phyloP scores from a whole-genome alignment of 2,797 vertebrate genomes.

The Parauchenoglanis ngamensis region DNA sequence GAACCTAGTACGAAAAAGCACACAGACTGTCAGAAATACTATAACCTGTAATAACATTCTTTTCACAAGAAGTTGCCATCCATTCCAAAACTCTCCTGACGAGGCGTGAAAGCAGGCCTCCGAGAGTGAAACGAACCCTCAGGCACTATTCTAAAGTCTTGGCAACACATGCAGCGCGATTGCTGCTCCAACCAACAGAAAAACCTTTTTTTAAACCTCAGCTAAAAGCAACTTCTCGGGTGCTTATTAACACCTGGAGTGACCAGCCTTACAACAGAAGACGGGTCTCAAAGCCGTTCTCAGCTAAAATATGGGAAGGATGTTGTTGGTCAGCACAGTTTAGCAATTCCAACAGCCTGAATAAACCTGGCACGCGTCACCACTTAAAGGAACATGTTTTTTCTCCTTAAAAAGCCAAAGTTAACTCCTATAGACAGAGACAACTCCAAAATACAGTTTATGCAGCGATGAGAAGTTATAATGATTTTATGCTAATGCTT shows the following conservation, averaged over 20 bases:
- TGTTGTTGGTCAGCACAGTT: neutral
- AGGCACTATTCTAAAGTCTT: neutral
- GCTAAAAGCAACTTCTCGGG: neutral
- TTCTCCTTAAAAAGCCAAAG: neutral
- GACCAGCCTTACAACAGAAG: neutral
- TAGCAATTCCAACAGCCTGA: too few relatives aligned
- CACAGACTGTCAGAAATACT: neutral
- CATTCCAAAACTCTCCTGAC: neutral
- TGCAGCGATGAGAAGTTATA: neutral
- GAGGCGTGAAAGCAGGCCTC: neutral
- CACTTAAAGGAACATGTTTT: neutral
- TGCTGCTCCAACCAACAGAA: neutral
- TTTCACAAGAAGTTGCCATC: neutral
- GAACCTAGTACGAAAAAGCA: neutral
- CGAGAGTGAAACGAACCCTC: neutral
- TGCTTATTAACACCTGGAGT: neutral
- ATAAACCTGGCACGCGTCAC: neutral
- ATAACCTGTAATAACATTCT: neutral
- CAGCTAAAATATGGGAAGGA: neutral
- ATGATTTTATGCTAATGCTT: slow-evolving; percentile 1
- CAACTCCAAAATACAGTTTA: neutral
- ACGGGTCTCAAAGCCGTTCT: neutral
- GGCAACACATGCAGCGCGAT: neutral
- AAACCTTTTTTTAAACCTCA: neutral
- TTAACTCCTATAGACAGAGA: neutral